Percentiles rank a stretch among this genome's conserved stretches.
phyloP scores from a whole-genome alignment of 2,888 invertebrate species.

The Scaptomyza reducta region DNA sequence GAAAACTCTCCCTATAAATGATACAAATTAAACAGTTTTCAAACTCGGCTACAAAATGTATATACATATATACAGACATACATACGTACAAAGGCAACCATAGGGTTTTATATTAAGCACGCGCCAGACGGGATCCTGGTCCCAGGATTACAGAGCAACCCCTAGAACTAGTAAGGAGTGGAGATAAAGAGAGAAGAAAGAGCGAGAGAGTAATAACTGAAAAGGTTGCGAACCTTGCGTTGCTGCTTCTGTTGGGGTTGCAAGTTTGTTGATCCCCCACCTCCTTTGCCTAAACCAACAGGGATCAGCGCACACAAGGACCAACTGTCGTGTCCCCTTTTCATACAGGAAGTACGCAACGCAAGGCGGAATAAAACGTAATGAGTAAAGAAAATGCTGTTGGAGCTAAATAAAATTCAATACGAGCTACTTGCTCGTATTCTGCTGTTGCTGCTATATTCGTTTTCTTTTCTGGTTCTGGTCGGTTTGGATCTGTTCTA shows the following conservation, averaged over 20 bases:
- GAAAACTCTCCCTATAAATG: not conserved
- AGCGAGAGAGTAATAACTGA: constrained; percentile 1
- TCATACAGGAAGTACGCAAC: constrained; percentile 36
- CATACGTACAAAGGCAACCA: constrained; percentile 12
- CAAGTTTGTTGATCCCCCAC: constrained; percentile 44
- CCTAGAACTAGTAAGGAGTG: constrained; percentile 57
- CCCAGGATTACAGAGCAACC: constrained; percentile 55
- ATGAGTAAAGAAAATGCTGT: constrained; percentile 11
- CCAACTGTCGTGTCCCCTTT: constrained; percentile 31
- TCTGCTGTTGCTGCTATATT: constrained; percentile 4
- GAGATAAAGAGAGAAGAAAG: not conserved
- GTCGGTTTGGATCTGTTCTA: constrained; percentile 45
- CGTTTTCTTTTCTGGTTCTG: constrained; percentile 24
- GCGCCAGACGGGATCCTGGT: constrained; percentile 60
- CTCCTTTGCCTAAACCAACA: not conserved
- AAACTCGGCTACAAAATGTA: not conserved
- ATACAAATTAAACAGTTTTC: no score
- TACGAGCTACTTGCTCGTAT: not conserved
- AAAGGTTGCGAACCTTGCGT: constrained; percentile 36
- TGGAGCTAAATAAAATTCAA: constrained; percentile 8
- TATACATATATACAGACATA: not conserved
- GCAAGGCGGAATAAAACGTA: constrained; percentile 15
- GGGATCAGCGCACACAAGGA: constrained; percentile 35
- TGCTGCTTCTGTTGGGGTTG: constrained; percentile 60
- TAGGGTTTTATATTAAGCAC: constrained; percentile 54